Evolutionary conservation across 2,888 invertebrate genomes (phyloP).

Genomic region (Elysia crispata): DNA sequence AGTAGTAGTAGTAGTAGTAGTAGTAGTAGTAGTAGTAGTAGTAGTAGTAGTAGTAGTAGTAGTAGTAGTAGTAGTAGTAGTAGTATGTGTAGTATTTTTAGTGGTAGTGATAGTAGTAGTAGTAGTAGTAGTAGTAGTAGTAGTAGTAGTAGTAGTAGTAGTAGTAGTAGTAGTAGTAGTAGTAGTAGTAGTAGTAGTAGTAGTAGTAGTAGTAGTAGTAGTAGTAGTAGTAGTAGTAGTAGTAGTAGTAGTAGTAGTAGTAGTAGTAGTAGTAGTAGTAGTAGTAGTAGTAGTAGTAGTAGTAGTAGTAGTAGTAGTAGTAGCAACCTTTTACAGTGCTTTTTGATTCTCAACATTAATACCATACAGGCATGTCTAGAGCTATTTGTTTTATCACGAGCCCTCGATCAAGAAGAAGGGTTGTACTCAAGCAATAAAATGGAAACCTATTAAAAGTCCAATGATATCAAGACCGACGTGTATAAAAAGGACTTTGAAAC

Average conservation of each 20-base stretch:
- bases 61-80: too few relatives aligned
- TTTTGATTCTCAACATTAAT: neutral
- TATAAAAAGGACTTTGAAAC: too few relatives aligned
- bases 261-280: constrained; percentile 28
- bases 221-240: constrained; percentile 28
- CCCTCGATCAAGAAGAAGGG: too few relatives aligned
- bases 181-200: constrained; percentile 21
- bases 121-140: constrained; percentile 18
- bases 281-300: constrained; percentile 12
- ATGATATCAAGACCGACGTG: too few relatives aligned
- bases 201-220: constrained; percentile 23
- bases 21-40: too few relatives aligned
- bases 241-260: constrained; percentile 18
- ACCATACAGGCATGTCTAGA: neutral
- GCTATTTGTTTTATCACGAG: neutral
- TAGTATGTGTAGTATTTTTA: too few relatives aligned
- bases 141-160: constrained; percentile 3
- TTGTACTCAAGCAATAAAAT: neutral
- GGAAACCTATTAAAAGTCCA: too few relatives aligned
- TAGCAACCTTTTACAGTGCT: neutral
- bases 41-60: neutral
- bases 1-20: constrained; percentile 34
- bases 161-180: constrained; percentile 10
- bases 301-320: too few relatives aligned
- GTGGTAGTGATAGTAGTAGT: too few relatives aligned